phyloP scores from a whole-genome alignment of 92 coral and sea anemone species.

The Muricea muricata region DNA sequence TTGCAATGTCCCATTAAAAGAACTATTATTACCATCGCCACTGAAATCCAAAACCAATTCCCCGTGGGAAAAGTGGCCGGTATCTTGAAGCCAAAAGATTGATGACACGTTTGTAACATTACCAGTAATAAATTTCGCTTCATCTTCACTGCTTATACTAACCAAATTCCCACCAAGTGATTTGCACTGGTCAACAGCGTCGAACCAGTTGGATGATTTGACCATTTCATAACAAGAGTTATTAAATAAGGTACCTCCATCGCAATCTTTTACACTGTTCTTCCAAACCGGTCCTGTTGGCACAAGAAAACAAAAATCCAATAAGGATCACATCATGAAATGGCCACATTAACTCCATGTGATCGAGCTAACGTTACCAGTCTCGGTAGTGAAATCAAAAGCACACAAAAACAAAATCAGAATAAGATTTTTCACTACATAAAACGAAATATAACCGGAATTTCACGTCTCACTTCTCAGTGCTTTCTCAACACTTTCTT shows the following conservation, averaged over 20 bases:
- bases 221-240: background rate
- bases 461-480: too few relatives aligned
- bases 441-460: too few relatives aligned
- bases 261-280: slow-evolving; percentile 8
- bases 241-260: background rate
- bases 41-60: background rate
- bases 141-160: background rate
- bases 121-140: background rate
- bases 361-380: too few relatives aligned
- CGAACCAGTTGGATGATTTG: slow-evolving; percentile 12
- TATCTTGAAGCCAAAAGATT: background rate
- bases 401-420: too few relatives aligned
- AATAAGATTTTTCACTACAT: too few relatives aligned
- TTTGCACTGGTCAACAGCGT: slow-evolving; percentile 24
- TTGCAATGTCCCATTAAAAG: background rate
- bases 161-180: slow-evolving; percentile 3
- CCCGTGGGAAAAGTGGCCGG: background rate
- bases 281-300: slow-evolving; percentile 17
- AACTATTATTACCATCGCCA: background rate
- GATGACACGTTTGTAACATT: background rate
- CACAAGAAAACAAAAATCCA: too few relatives aligned
- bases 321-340: too few relatives aligned
- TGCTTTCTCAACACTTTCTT: too few relatives aligned
- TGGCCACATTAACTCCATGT: too few relatives aligned
- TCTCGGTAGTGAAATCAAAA: too few relatives aligned